Conservation (phyloP, 2,888 invertebrate genomes). For the Allygus modestus region DNA sequence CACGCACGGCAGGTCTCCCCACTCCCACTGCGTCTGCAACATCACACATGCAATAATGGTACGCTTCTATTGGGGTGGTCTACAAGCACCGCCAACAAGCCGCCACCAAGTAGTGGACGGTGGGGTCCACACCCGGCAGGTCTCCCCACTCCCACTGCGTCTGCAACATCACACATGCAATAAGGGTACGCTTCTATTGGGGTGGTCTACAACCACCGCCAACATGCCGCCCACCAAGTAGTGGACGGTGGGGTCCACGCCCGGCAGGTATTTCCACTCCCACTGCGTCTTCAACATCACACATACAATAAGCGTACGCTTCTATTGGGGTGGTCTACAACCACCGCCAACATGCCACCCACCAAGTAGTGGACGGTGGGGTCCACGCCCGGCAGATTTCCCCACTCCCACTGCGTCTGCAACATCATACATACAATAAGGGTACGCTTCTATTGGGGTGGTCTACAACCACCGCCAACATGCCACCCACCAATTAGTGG, state of each 20-base stretch:
- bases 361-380: no score
- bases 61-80: no score
- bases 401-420: no score
- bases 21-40: slow-evolving; percentile 34
- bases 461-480: no score
- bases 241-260: slow-evolving; percentile 67
- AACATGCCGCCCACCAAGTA: slow-evolving; percentile 70
- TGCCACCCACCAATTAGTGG: no score
- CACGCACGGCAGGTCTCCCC: slow-evolving; percentile 50
- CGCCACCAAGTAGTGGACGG: slow-evolving; percentile 70
- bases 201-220: slow-evolving; percentile 71
- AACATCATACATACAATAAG: no score
- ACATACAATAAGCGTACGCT: no score
- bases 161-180: not conserved
- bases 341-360: no score
- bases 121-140: slow-evolving; percentile 60
- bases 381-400: no score
- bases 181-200: slow-evolving; percentile 71
- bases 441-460: no score
- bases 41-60: slow-evolving; percentile 63
- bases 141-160: slow-evolving; percentile 26
- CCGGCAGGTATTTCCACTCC: slow-evolving; percentile 45
- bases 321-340: no score
- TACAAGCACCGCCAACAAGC: slow-evolving; percentile 71
- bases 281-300: not conserved